Evolutionary conservation across 2,113 vertebrate species (phyloP).

Genomic region (Tetrao urogallus): DNA sequence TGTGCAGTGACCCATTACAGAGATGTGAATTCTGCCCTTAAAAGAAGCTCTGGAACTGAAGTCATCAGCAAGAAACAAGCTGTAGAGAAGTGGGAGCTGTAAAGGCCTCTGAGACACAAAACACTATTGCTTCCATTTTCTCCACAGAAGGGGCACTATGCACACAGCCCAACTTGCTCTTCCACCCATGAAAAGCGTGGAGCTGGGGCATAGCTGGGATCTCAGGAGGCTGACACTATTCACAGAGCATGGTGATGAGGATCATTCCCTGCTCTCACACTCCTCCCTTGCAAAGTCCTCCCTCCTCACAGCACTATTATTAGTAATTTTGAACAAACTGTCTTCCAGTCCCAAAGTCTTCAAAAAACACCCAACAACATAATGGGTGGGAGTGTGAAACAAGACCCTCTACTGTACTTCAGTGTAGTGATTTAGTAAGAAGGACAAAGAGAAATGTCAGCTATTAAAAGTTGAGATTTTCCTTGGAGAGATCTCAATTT

Average conservation of each 20-base stretch:
- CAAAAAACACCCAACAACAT: not conserved
- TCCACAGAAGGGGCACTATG: not conserved
- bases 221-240: not conserved
- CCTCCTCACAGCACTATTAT: slow-evolving; percentile 12
- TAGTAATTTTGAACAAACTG: slow-evolving; percentile 30
- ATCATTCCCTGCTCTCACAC: not conserved
- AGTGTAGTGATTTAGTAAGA: not conserved
- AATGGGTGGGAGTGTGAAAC: not conserved
- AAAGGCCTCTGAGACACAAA: not conserved
- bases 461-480: not conserved
- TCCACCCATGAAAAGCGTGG: not conserved
- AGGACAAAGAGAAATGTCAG: not conserved
- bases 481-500: not conserved
- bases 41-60: not conserved
- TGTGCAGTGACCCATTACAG: not conserved
- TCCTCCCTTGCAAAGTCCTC: slow-evolving; percentile 11
- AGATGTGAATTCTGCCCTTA: not conserved
- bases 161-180: not conserved
- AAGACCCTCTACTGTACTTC: not conserved
- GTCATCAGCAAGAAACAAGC: not conserved
- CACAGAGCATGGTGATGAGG: not conserved
- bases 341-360: slow-evolving; percentile 6
- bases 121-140: not conserved
- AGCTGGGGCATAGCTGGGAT: slow-evolving; percentile 13
- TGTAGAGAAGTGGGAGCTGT: not conserved